These are phyloP conservation scores for Ormyrus labotus DNA, from an alignment of 2,888 invertebrate species.

Conservation along the genomic window DNA sequence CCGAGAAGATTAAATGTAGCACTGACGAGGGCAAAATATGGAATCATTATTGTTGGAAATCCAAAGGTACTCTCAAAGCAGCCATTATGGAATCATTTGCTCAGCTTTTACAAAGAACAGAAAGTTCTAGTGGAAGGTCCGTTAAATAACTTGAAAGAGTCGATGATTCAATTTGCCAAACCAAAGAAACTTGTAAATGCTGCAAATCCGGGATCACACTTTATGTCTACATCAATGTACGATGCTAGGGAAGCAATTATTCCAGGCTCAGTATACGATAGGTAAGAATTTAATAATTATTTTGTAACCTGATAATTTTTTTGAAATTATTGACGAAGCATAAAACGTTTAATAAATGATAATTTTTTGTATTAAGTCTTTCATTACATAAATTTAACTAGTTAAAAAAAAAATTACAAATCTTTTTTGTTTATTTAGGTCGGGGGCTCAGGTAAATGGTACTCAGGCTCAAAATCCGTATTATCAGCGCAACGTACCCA, in stretches of 20 bases:
- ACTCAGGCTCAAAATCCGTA: conserved; percentile 73
- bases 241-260: conserved; percentile 97
- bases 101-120: conserved; percentile 98
- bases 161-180: conserved; percentile 97
- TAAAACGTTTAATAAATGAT: too few relatives aligned
- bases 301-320: too few relatives aligned
- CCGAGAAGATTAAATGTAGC: conserved; percentile 98
- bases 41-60: conserved; percentile 98
- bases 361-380: not conserved
- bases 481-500: conserved; percentile 75
- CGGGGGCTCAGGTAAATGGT: conserved; percentile 74
- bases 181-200: conserved; percentile 96
- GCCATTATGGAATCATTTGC: conserved; percentile 97
- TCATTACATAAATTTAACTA: conserved; percentile 1
- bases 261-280: conserved; percentile 94
- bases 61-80: conserved; percentile 99
- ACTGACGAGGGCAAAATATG: conserved; percentile 96
- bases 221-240: conserved; percentile 98
- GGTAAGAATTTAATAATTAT: conserved; percentile 26
- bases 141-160: conserved; percentile 96
- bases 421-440: conserved; percentile 73
- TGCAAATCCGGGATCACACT: conserved; percentile 96
- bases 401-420: not conserved
- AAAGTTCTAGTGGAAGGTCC: conserved; percentile 98
- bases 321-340: too few relatives aligned